Percentiles rank a stretch among this genome's conserved stretches.
These are phyloP conservation scores for Littorina saxatilis DNA, from an alignment of 1,140 invertebrate species.

Conservation along the genomic window DNA sequence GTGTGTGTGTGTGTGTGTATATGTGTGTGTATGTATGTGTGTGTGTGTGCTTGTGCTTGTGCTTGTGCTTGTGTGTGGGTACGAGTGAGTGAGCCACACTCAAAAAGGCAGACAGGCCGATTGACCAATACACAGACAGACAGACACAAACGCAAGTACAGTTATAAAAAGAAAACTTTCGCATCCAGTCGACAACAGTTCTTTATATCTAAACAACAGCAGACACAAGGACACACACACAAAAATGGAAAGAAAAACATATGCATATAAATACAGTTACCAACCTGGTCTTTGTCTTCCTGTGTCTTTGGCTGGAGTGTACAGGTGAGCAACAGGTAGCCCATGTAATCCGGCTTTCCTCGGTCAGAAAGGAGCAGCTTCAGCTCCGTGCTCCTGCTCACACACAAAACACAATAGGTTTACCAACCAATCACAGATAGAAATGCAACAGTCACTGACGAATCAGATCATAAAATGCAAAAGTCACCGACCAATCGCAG, in stretches of 20 bases:
- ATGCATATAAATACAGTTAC: neutral
- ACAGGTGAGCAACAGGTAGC: slow-evolving; percentile 87
- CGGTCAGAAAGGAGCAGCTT: slow-evolving; percentile 79
- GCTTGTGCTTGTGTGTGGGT: no score
- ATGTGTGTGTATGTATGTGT: no score
- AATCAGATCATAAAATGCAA: neutral
- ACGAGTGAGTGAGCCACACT: neutral
- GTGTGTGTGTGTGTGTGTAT: no score
- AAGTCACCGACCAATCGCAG: neutral
- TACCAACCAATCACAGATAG: neutral
- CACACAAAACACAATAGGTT: slow-evolving; percentile 35
- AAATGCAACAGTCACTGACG: neutral
- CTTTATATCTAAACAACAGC: no score
- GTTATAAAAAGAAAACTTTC: neutral
- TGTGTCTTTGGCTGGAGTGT: slow-evolving; percentile 92
- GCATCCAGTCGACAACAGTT: no score
- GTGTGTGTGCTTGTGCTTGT: no score
- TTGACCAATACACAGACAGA: neutral
- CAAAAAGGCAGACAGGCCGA: neutral
- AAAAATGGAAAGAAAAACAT: neutral
- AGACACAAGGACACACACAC: no score
- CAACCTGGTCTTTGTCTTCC: slow-evolving; percentile 88
- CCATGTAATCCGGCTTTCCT: slow-evolving; percentile 81
- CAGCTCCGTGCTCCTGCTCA: slow-evolving; percentile 84
- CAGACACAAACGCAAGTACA: no score